Percentiles rank a stretch among this genome's conserved stretches.
These are phyloP conservation scores for Falco berigora DNA, from an alignment of 2,797 vertebrate genomes.

Conservation along the genomic window DNA sequence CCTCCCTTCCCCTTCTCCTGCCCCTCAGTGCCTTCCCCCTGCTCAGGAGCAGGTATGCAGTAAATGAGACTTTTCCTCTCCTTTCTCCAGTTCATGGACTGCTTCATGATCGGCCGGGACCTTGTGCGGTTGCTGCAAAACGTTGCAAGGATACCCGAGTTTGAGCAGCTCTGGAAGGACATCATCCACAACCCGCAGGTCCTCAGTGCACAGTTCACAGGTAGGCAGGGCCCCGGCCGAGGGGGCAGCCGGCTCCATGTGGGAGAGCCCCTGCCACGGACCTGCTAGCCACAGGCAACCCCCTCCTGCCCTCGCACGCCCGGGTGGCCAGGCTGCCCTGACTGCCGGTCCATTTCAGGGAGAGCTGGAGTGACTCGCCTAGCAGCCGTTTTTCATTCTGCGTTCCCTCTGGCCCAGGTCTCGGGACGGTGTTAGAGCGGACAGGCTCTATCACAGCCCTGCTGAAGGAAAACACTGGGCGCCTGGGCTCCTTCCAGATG, in stretches of 20 bases:
- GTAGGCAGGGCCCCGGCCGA: constrained; percentile 1
- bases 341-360: fast-evolving
- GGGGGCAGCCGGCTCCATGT: background rate
- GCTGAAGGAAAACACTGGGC: background rate
- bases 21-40: background rate
- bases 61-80: background rate
- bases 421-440: background rate
- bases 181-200: constrained; percentile 89
- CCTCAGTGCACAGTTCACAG: constrained; percentile 88
- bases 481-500: background rate
- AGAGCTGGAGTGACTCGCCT: background rate
- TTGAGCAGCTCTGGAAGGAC: constrained; percentile 92
- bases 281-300: background rate
- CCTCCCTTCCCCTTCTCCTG: background rate
- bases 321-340: background rate
- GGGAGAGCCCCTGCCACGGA: background rate
- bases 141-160: constrained; percentile 91
- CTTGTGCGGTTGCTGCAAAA: constrained; percentile 92
- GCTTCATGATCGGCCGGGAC: constrained; percentile 93
- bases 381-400: background rate
- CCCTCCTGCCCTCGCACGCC: background rate
- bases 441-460: background rate
- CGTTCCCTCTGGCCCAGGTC: background rate
- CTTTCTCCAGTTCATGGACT: constrained; percentile 87
- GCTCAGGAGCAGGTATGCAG: background rate